Evolutionary conservation across 1,140 invertebrate species (phyloP).

Genomic region (Nebria ingens): DNA sequence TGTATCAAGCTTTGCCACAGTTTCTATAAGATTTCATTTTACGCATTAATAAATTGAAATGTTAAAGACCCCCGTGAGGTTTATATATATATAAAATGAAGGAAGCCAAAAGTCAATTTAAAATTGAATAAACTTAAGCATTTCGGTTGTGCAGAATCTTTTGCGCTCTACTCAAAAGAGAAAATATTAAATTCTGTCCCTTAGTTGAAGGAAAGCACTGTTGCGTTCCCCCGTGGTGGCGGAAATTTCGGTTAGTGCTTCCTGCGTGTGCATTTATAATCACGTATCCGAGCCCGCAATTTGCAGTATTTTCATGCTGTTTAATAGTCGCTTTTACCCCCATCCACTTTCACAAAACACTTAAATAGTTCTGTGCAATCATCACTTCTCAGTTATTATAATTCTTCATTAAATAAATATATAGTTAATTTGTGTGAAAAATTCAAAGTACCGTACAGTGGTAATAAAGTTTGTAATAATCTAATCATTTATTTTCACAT

Average conservation of each 20-base stretch:
- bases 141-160: not conserved
- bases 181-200: not conserved
- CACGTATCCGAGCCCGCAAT: not conserved
- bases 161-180: not conserved
- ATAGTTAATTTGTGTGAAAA: not conserved
- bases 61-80: no score
- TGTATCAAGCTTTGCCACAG: no score
- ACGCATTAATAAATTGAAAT: no score
- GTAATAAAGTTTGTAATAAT: constrained; percentile 8
- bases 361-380: not conserved
- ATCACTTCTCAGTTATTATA: not conserved
- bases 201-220: not conserved
- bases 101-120: not conserved
- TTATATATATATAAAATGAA: not conserved
- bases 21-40: no score
- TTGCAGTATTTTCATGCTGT: constrained; percentile 1
- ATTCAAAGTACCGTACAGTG: not conserved
- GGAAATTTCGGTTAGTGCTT: not conserved
- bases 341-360: not conserved
- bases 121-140: not conserved
- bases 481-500: constrained; percentile 4
- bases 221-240: not conserved
- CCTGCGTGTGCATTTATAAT: not conserved
- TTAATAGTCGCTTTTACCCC: not conserved
- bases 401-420: not conserved